Evolutionary conservation across 2,888 invertebrate species (phyloP).

Genomic region (Philhelius pedissequus): DNA sequence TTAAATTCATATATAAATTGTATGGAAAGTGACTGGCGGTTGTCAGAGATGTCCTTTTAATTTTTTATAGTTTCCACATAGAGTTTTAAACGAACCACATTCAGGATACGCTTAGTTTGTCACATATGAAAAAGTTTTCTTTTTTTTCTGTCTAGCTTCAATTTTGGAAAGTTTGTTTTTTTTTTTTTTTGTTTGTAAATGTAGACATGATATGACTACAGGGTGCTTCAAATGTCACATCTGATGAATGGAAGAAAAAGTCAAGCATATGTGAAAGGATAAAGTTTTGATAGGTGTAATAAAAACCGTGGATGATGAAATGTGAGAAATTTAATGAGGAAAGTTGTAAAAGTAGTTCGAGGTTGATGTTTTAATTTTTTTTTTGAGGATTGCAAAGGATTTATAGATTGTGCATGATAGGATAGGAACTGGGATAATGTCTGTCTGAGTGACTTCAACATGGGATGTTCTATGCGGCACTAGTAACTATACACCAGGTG

Average conservation of each 20-base stretch:
- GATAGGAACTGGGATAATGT: too few species aligned
- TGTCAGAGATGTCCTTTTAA: constrained; percentile 4
- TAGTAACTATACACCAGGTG: too few species aligned
- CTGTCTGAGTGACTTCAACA: too few species aligned
- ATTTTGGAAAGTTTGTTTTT: background rate
- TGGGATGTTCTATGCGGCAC: too few species aligned
- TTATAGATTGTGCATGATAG: background rate
- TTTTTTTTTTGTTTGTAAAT: background rate
- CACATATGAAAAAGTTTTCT: constrained; percentile 56
- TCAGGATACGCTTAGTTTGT: constrained; percentile 32
- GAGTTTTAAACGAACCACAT: background rate
- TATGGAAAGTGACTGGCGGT: constrained; percentile 1
- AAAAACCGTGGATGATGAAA: constrained; percentile 12
- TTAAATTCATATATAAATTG: constrained; percentile 30
- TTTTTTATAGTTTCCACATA: background rate
- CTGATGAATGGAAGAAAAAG: background rate
- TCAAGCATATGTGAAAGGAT: background rate
- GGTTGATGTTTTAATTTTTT: background rate
- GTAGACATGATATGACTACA: background rate
- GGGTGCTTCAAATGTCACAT: constrained; percentile 29
- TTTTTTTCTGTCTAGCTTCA: background rate
- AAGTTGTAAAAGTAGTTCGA: background rate
- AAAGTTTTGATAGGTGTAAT: constrained; percentile 15
- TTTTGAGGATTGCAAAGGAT: background rate
- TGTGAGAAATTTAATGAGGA: background rate